Evolutionary conservation across 2,797 vertebrate genomes (phyloP).

Genomic region (Sebastes hubbsi): DNA sequence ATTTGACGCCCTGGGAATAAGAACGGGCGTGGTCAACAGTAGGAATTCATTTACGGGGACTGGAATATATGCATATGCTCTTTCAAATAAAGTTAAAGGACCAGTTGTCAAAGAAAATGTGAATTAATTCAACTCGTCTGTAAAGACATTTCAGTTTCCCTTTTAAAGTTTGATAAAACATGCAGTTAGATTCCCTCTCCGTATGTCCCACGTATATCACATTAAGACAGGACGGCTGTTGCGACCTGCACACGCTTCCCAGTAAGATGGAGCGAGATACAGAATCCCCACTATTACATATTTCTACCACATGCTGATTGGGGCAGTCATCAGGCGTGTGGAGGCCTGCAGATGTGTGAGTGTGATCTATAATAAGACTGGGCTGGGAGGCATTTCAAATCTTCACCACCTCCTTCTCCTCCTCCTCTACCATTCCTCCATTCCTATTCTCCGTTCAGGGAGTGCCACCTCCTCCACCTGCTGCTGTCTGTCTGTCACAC

Average conservation of each 20-base stretch:
- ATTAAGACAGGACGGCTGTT: background rate
- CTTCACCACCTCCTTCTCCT: conserved; percentile 41
- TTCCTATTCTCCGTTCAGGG: conserved; percentile 50
- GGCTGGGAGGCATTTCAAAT: conserved; percentile 61
- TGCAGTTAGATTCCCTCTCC: background rate
- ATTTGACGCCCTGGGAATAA: no score
- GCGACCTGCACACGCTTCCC: background rate
- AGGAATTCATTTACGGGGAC: background rate
- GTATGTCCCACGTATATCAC: background rate
- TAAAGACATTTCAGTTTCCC: background rate
- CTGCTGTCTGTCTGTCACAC: conserved; percentile 52
- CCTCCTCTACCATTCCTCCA: conserved; percentile 30
- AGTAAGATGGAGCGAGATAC: background rate
- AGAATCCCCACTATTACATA: background rate
- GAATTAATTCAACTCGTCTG: background rate
- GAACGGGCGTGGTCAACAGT: background rate
- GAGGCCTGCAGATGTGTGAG: conserved; percentile 69
- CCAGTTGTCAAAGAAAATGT: background rate
- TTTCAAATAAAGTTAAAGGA: background rate
- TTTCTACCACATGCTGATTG: background rate
- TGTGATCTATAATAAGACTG: conserved; percentile 66
- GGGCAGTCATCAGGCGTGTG: conserved; percentile 25
- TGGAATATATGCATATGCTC: background rate
- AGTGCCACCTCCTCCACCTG: conserved; percentile 72
- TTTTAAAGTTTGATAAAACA: background rate